These are phyloP conservation scores for Mythimna ferrago DNA, from an alignment of 2,888 invertebrate genomes.

Conservation along the genomic window DNA sequence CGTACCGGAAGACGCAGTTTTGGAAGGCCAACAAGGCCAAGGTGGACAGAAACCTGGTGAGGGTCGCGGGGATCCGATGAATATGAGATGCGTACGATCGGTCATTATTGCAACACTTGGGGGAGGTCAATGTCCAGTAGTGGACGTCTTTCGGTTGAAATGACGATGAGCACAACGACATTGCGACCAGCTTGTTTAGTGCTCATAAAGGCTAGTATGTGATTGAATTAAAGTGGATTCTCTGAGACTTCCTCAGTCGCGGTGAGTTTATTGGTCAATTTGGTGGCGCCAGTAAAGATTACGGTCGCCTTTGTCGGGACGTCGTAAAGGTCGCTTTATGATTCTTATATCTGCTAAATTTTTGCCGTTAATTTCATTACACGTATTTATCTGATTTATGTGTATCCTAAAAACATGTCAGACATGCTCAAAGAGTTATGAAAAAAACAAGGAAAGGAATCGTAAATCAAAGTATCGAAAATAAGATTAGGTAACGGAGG, in stretches of 20 bases:
- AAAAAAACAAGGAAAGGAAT: neutral
- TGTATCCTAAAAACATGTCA: no score
- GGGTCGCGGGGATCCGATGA: no score
- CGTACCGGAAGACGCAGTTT: no score
- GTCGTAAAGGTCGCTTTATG: constrained; percentile 34
- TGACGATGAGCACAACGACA: no score
- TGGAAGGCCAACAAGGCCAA: no score
- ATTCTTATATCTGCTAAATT: constrained; percentile 34
- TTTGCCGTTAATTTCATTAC: constrained; percentile 34
- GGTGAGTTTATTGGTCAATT: constrained; percentile 53
- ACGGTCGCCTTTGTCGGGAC: constrained; percentile 37
- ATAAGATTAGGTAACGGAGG: neutral
- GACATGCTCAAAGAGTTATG: neutral
- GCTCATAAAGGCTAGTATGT: neutral
- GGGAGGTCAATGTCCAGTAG: no score
- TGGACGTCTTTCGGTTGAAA: no score
- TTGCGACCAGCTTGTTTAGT: neutral
- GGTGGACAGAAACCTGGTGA: no score
- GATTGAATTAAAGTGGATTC: constrained; percentile 9
- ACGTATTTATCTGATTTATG: constrained; percentile 11
- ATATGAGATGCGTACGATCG: no score
- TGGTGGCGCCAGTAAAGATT: constrained; percentile 49
- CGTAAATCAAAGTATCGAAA: constrained; percentile 3
- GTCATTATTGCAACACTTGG: no score
- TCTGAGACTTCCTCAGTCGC: constrained; percentile 11